Evolutionary conservation across 2,888 invertebrate genomes (phyloP), one percentile per base, ranked within the genome.

Genomic region (Sphecodes monilicornis): DNA sequence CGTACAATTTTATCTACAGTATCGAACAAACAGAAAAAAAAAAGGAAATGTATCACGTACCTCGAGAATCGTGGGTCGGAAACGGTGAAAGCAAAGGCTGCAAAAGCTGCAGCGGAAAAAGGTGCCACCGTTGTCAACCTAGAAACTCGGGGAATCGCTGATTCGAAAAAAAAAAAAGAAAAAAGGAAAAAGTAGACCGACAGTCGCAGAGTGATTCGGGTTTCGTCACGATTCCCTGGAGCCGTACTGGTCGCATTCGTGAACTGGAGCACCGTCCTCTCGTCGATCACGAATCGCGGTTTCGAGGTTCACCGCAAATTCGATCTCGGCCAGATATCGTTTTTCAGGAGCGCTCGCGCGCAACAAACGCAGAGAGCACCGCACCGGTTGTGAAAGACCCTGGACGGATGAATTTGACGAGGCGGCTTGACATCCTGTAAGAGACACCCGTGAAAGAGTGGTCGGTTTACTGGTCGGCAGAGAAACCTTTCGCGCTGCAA

Each of bases 251-350:
- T 54, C 66, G 70, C 50, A 68, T 74, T 72, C 54, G 71, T 29
- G 78, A 86, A 86, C 66, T 84, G 84, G 86, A 78, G 76, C 83
- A 81, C 80, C 79, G 75, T 66, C 64, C 39, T n/a, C 73, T 74
- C 75, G 64, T 69, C 80, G 86, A 86, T 83, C 84, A 29, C 70
- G 87, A 81, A 68, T 69, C 82, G 85, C 78, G 85, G 87, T 83
- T 82, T 87, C 84, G 86, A 78, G 86, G 82, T 66, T 80, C 66
- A 43, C 88, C 88, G 88, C 88, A 84, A 88, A 87, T 82, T 84
- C 86, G 88, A 88, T 88, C 83, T 79, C 72, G 46, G 32, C 68
- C 84, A 46, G 80, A 68, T 84, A 84, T 87, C 85, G 81, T 76
- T 87, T 88, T 87, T 87, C 88, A 85, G 76, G 69, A 64, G 70